phyloP scores from a whole-genome alignment of 2,888 invertebrate genomes.

The Cheilosia vernalis region DNA sequence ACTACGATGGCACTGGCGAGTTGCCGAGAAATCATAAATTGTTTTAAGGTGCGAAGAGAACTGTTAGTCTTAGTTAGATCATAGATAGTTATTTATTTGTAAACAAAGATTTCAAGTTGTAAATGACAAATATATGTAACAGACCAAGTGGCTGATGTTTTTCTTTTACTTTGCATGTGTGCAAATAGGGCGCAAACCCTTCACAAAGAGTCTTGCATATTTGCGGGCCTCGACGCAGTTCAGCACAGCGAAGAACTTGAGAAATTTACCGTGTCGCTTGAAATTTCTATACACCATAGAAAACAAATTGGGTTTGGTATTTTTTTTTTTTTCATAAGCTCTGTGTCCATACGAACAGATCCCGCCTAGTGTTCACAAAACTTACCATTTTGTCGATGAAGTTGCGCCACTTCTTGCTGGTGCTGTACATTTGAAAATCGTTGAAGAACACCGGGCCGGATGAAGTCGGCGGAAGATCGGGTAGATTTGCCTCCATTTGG shows the following conservation, averaged over 20 bases:
- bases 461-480: constrained; percentile 84
- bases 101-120: constrained; percentile 30
- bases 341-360: not conserved
- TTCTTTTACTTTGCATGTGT: no score
- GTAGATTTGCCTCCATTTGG: constrained; percentile 82
- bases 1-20: constrained; percentile 75
- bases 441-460: constrained; percentile 86
- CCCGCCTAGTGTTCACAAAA: constrained; percentile 5
- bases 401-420: constrained; percentile 85
- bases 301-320: not conserved
- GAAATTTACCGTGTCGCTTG: no score
- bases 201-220: no score
- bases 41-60: constrained; percentile 74
- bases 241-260: no score
- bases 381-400: constrained; percentile 85
- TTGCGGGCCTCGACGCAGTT: no score
- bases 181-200: no score
- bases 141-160: not conserved
- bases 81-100: constrained; percentile 57
- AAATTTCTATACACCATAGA: not conserved
- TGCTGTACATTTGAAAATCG: constrained; percentile 85
- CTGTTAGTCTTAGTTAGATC: constrained; percentile 32
- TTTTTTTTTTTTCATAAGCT: not conserved
- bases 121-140: constrained; percentile 34
- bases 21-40: constrained; percentile 82